Percentiles rank a stretch among this genome's conserved stretches.
These are phyloP conservation scores for Clunio marinus DNA, from an alignment of 2,888 invertebrate species.

Conservation along the genomic window DNA sequence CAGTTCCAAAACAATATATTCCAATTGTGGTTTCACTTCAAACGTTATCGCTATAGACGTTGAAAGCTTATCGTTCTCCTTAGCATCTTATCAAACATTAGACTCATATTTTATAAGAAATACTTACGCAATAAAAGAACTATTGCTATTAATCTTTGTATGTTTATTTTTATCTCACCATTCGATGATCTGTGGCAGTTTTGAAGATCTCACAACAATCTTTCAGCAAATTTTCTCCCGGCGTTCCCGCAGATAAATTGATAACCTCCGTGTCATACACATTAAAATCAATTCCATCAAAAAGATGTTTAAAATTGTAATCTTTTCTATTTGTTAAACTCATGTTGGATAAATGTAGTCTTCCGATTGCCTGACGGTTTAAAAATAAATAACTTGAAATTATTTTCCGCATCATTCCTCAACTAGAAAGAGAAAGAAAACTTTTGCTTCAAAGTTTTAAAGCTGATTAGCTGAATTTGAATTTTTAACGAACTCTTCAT, in stretches of 20 bases:
- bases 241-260: conserved; percentile 56
- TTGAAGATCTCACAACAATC: conserved; percentile 52
- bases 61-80: conserved; percentile 47
- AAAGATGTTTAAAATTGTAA: conserved; percentile 51
- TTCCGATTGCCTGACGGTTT: no score
- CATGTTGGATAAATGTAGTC: no score
- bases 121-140: no score
- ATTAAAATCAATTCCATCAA: conserved; percentile 52
- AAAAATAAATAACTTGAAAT: no score
- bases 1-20: conserved; percentile 99
- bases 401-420: no score
- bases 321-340: no score
- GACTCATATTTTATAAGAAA: not conserved
- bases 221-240: conserved; percentile 54
- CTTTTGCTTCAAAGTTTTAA: no score
- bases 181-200: conserved; percentile 52
- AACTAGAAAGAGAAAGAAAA: no score
- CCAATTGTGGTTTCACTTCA: conserved; percentile 99
- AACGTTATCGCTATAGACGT: conserved; percentile 90
- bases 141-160: not conserved
- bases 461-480: no score
- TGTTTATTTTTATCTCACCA: conserved; percentile 47
- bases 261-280: conserved; percentile 51
- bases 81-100: not conserved
- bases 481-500: no score